Evolutionary conservation across 2,888 invertebrate genomes (phyloP), one percentile per base, ranked within the genome.

Genomic region (Eutolmus rufibarbis): DNA sequence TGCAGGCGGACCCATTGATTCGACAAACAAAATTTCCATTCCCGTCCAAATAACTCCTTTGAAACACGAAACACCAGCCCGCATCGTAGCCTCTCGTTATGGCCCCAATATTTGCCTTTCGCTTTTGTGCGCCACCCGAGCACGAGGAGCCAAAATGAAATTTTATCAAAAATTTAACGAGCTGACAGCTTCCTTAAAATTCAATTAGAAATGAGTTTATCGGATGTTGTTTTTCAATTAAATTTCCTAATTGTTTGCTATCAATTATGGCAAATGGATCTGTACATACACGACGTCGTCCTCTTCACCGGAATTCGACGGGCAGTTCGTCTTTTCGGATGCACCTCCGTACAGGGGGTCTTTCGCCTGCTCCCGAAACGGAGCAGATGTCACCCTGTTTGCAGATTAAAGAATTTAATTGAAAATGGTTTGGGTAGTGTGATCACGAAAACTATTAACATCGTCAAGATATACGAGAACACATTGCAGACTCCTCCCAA

Each of bases 161-260:
- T 84, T 84, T 84, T 84, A 74, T 84, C 84, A 84, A 84, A 84
- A 84, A 84, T 84, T 84, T 84, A 84, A 84, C 84, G 84, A 84
- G 84, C 66, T 84, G 84, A 84, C 84, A 84, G 84, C 84, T 66
- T 74, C 46, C 76, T 86, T 76, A 86, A 86, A 86, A 86, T 86
- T 86, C 86, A 86, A 86, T 86, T 86, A 86, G 76, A 86, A 86
- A 74, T 76, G 86, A 86, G 86, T 86, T 86, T 86, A 86, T 86
- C 76, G 86, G 51, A 86, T 86, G 86, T 86, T 86, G 76, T 86
- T 86, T 86, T 86, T 86, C 86, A 86, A 86, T 86, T 86, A 86
- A 86, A 86, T 86, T 86, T 77, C 86, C 86, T 86, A 86, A 86
- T 86, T 86, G 86, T 86, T 86, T 86, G 86, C 86, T 86, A 86